Evolutionary conservation across 1,140 invertebrate species (phyloP).

Genomic region (Carposina sasakii): DNA sequence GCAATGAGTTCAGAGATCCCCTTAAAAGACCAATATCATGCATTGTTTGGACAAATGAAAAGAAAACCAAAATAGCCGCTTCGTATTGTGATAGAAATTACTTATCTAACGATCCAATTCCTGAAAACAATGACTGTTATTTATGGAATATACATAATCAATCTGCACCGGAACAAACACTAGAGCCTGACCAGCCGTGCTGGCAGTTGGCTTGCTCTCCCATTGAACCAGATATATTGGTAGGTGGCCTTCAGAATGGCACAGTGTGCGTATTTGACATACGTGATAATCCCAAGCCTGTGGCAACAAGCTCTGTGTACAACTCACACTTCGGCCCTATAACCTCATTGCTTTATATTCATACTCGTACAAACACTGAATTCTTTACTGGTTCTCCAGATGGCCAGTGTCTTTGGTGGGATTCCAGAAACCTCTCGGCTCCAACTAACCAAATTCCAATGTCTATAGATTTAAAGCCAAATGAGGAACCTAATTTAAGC

Average conservation of each 20-base stretch:
- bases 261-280: conserved; percentile 86
- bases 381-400: conserved; percentile 91
- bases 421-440: conserved; percentile 82
- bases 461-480: conserved; percentile 79
- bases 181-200: conserved; percentile 79
- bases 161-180: conserved; percentile 80
- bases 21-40: conserved; percentile 78
- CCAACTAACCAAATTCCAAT: conserved; percentile 79
- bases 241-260: conserved; percentile 87
- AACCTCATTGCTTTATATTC: conserved; percentile 80
- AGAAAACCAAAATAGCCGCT: conserved; percentile 83
- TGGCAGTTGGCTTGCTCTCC: conserved; percentile 88
- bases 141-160: conserved; percentile 92
- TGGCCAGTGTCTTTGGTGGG: conserved; percentile 89
- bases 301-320: conserved; percentile 73
- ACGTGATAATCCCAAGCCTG: conserved; percentile 75
- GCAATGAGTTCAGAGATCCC: conserved; percentile 78
- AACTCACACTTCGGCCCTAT: conserved; percentile 82
- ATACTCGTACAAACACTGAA: conserved; percentile 85
- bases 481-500: conserved; percentile 75
- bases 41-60: conserved; percentile 89
- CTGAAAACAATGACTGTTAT: conserved; percentile 65
- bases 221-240: conserved; percentile 84
- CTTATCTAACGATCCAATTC: conserved; percentile 70
- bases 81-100: conserved; percentile 80